Base-by-base conservation (phyloP, 2,888 invertebrate genomes). In the Cantharis flavilabris region DNA sequence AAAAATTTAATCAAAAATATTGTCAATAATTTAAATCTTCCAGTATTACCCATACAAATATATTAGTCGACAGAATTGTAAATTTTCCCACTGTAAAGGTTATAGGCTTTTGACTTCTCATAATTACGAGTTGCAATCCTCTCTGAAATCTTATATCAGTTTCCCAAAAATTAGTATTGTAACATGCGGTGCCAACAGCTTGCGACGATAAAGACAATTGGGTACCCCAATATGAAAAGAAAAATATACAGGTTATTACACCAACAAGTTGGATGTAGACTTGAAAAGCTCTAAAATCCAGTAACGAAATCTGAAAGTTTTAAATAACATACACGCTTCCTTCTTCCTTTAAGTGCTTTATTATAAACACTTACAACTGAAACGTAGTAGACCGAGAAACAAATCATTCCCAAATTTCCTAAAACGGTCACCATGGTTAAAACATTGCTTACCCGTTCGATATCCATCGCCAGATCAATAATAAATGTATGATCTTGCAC, bases 61-160 rank as follows among this genome's bases (percentile, higher is more conserved):
- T 26, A 11, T 16, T 20, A 20, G 73, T 65, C 0, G 76, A 77
- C 2, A 77, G 14, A 9, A 62, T 20, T 1, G 63, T 16, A 73
- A 73, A 73, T 67, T 67, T 71, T 16, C 76, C 76, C 26, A 71
- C 73, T 7, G 71, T 77, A 9, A 77, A 3, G 10, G 3, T 18
- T 11, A 77, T 16, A 9, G 73, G 76, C 30, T n/a, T 70, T 23
- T 73, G 73, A 14, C 73, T 73, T 63, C 76, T 65, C 62, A 14
- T 23, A 18, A 73, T 71, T 10, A 77, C 71, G 0, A 77, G 13
- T 5, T 67, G 9, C 13, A 77, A 62, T 14, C 33, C 65, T 23
- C 67, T 73, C n/a, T 77, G 76, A 71, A 77, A 77, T 33, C 73
- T 49, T 7, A 73, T 14, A 23, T 77, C 76, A 13, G 73, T 71